Conservation (phyloP, 2,888 invertebrate genomes). For the Periphyllus acericola region DNA sequence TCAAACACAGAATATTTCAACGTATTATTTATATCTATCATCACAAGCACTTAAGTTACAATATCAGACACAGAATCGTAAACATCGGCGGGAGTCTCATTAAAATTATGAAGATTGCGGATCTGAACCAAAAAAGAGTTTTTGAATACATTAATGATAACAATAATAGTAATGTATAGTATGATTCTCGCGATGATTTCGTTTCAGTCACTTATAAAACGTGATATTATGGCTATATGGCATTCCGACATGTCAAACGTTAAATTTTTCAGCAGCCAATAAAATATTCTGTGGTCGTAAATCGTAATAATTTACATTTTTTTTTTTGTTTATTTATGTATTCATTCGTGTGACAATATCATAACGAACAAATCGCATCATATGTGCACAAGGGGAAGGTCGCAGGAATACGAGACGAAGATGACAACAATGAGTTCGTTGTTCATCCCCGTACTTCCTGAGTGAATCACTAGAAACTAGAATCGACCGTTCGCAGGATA, state of each 20-base stretch:
- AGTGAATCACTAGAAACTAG: slow-evolving; percentile 19
- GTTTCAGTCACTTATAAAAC: slow-evolving; percentile 15
- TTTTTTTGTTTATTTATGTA: background rate
- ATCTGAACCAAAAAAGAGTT: background rate
- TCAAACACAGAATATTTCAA: background rate
- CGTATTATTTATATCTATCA: background rate
- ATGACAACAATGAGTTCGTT: background rate
- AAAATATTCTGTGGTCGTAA: slow-evolving; percentile 15
- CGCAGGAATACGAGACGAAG: background rate
- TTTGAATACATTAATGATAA: background rate
- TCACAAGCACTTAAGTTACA: background rate
- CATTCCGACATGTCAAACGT: background rate
- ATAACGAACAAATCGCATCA: background rate
- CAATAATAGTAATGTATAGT: background rate
- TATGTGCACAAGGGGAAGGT: background rate
- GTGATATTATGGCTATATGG: background rate
- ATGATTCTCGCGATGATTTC: background rate
- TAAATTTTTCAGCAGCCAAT: slow-evolving; percentile 9
- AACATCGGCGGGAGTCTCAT: background rate
- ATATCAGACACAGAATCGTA: background rate
- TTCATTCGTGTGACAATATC: background rate
- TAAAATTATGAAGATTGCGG: background rate
- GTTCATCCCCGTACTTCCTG: slow-evolving; percentile 24
- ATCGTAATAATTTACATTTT: slow-evolving; percentile 15
- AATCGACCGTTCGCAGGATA: background rate